Evolutionary conservation across 2,797 vertebrate species (phyloP).

Genomic region (Buphagus erythrorhynchus): DNA sequence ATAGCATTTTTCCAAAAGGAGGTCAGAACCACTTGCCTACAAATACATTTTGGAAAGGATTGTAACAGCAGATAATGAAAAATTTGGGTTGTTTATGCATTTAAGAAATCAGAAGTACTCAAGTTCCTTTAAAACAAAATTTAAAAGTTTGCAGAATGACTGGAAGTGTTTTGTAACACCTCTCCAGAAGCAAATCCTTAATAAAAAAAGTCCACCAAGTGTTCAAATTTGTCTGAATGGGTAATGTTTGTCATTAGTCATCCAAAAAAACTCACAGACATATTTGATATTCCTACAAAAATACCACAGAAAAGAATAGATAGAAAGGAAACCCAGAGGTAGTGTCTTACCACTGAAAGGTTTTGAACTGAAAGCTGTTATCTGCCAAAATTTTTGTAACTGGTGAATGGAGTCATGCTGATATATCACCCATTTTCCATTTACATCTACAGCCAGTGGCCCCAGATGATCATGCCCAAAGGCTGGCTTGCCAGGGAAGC

Average conservation of each 20-base stretch:
- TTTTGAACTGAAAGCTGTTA: background rate
- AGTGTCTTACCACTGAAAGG: background rate
- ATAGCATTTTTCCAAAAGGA: background rate
- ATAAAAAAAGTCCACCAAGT: background rate
- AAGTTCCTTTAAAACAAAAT: background rate
- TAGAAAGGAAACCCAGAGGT: background rate
- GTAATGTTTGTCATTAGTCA: background rate
- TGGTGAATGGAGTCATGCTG: accelerated
- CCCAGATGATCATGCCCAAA: background rate
- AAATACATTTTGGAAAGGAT: background rate
- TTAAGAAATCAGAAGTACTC: background rate
- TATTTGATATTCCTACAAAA: background rate
- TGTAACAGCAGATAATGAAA: background rate
- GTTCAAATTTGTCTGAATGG: background rate
- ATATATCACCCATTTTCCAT: accelerated
- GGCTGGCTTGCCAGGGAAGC: background rate
- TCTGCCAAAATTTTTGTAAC: background rate
- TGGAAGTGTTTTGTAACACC: background rate
- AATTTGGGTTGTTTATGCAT: background rate
- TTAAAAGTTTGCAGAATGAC: background rate
- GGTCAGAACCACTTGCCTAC: background rate
- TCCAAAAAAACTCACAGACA: background rate
- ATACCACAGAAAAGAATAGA: background rate
- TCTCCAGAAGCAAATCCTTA: background rate
- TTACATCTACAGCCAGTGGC: background rate